Conservation (phyloP, 2,797 vertebrate genomes). For the Malurus splendens region DNA sequence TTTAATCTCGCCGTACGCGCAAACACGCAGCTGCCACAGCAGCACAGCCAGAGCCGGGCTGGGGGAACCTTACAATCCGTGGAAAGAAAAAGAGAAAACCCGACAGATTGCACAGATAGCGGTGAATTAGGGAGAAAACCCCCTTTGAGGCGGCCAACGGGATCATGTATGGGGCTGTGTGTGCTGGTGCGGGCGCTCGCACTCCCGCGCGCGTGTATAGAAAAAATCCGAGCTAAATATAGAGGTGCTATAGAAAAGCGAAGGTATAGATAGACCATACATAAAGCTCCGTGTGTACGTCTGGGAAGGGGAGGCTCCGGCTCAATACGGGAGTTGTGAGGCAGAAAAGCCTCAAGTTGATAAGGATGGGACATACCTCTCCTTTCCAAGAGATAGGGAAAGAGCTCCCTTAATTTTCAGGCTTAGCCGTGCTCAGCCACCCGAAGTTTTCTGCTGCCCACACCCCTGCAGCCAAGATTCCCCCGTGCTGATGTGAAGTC, state of each 20-base stretch:
- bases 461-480: not conserved
- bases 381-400: not conserved
- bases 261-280: conserved; percentile 29
- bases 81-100: not conserved
- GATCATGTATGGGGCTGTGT: conserved; percentile 18
- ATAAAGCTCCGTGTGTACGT: not conserved
- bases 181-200: not conserved
- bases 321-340: accelerated
- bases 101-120: not conserved
- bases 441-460: not conserved
- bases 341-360: not conserved
- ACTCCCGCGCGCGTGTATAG: not conserved
- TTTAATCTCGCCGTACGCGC: not conserved
- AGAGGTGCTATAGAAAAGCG: conserved; percentile 37
- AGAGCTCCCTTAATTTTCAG: not conserved
- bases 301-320: not conserved
- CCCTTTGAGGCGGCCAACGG: not conserved
- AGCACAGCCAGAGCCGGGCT: not conserved
- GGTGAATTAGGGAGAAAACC: not conserved
- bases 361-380: not conserved
- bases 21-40: not conserved
- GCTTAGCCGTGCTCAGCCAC: not conserved
- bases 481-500: not conserved
- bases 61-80: not conserved
- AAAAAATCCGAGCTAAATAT: conserved; percentile 21